Base-by-base conservation (phyloP, 2,797 vertebrate species). In the Phoebastria nigripes region DNA sequence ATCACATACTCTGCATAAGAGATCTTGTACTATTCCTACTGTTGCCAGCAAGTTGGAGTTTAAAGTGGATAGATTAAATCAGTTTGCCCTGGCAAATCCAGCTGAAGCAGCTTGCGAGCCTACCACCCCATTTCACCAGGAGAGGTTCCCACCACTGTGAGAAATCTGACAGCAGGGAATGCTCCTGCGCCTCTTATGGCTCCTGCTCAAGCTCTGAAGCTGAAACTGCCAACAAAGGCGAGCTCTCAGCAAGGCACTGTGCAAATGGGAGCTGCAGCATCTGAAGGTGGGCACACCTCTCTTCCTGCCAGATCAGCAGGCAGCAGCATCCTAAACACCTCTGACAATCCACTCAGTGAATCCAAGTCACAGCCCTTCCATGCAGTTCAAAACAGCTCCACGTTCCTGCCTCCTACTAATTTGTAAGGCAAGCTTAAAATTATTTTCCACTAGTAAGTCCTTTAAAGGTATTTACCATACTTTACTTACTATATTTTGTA, bases 161-260 rank as follows among this genome's bases (percentile, higher is more conserved):
- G 37, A 73, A 6, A 49, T 33, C 51, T 20, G 47, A 51, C 33
- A 49, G 51, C 66, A 42, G 26, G 21, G 35, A 71, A 37, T 3
- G 63, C 33, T 39, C 28, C 22, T 31, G 51, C 1, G 0, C 31
- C 54, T 56, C 52, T 33, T 33, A 2, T 0, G 1, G 37, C 5
- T 2, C 33, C 47, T 20, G 31, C 9, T 33, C 28, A 28, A n/a
- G 19, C 33, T 13, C 15, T 44, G 55, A 42, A 44, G 55, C 55
- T 69, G 31, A 22, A 73, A 33, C 7, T 21, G 37, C 42, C n/a
- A 24, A 29, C 33, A 31, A 28, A 49, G 3, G 18, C 1, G 2
- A 71, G 37, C 19, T 49, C 26, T 56, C 29, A 9, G 37, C 29
- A 15, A 41, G 42, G 25, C 18, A 16, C 42, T n/a, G 37, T n/a